Base-by-base conservation (phyloP, 2,113 vertebrate genomes). In the Desmodus rotundus region DNA sequence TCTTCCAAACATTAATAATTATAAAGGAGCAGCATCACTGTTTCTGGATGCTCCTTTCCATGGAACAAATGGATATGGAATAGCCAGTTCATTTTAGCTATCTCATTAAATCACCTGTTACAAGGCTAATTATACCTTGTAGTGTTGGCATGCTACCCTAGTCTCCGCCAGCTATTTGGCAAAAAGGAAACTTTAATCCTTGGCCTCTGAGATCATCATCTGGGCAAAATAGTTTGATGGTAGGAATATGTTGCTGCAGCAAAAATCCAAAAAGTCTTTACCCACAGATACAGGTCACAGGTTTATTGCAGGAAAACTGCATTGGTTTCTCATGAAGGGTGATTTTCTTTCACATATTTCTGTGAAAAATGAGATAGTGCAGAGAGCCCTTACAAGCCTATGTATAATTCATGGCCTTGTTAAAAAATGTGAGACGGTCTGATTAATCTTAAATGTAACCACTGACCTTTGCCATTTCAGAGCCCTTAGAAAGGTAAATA, bases 401-500 rank as follows among this genome's bases (percentile, higher is more conserved):
- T 83, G 8, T 92, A 47, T 91, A 95, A 87, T 88, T 91, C 81
- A 82, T 67, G 56, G 28, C 11, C 56, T 92, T 41, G 9, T 24
- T 88, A 83, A 88, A 70, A 47, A 95, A 63, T 33, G 17, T 10
- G 36, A 68, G 56, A 11, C 45, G 31, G 31, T 85, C 36, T 86
- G 54, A 82, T 77, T 38, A 56, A 56, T 91, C 88, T 94, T 47
- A 88, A 96, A 86, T 92, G 12, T 36, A 97, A 81, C 52, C 41
- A 80, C 54, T 10, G 41, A 56, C 16, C 12, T 65, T 91, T 90
- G 26, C 72, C 31, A 87, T 81, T 87, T 28, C 43, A 36, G 22
- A 61, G 58, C 31, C 9, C 45, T 19, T 22, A 47, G 36, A 31
- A 24, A 72, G 28, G 41, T 56, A 93, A 88, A 4, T 3, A 61